Base-by-base conservation (phyloP, 2,888 invertebrate species). In the Noctua janthina region DNA sequence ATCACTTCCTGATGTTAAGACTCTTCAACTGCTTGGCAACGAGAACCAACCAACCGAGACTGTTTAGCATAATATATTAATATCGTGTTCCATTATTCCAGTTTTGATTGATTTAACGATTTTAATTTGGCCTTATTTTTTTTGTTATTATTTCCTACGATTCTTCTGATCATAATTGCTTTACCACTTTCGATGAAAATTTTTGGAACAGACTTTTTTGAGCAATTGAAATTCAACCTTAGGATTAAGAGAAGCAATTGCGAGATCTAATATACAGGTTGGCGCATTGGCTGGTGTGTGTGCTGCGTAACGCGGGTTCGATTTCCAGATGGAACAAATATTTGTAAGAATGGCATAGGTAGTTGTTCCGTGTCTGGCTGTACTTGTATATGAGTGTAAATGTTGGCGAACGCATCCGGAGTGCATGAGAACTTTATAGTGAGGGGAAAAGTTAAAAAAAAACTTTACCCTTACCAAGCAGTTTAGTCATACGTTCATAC, bases 1-100 rank as follows among this genome's bases (percentile, higher is more conserved):
- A 81, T n/a, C 17, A 62, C 46, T 81, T 81, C 75, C 81, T 51
- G 15, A 29, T 20, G 23, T 69, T 49, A 51, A 20, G 29, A 51
- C 39, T 73, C 29, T 15, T 70, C 43, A 43, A 49, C 35, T 69
- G n/a, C 46, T 51, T 43, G 43, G 15, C 59, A 66, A 79, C 49
- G 39, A 35, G 39, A 29, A 13, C 29, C 69, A 76, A 39, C 54
- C 39, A 54, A 62, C 29, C 23, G 49, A 66, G 39, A 46, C n/a
- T 62, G 39, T 70, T 35, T 59, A n/a, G 0, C 39, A 54, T 39
- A n/a, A 29, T n/a, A 56, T 56, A 46, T 74, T 35, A 59, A 49
- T 68, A n/a, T 46, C n/a, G 43, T 29, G 49, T 64, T 73, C 13
- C 8, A 23, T 46, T 43, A 20, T 68, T 74, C 20, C 49, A 17